phyloP scores from a whole-genome alignment of 2,797 vertebrate species.

The Natrix natrix region DNA sequence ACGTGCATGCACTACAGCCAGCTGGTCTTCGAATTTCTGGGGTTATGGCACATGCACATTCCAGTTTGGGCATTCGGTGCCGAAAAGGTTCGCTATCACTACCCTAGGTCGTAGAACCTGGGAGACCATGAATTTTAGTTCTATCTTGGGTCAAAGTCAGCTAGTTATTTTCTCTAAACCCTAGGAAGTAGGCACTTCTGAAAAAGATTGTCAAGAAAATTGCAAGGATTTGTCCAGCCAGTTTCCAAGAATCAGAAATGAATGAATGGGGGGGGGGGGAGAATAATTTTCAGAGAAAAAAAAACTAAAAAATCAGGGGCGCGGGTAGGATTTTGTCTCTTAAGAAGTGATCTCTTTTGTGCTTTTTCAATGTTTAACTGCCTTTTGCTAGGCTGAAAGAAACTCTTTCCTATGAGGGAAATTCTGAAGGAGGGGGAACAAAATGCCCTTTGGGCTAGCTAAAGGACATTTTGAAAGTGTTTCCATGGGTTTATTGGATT shows the following conservation, averaged over 20 bases:
- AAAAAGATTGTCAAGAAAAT: not conserved
- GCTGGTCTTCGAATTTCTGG: no score
- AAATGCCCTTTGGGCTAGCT: not conserved
- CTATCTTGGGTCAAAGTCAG: not conserved
- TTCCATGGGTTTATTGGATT: slow-evolving; percentile 41
- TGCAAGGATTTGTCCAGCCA: no score
- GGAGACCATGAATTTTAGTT: not conserved
- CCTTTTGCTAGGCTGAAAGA: slow-evolving; percentile 35
- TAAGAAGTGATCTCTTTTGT: slow-evolving; percentile 30
- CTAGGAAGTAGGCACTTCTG: not conserved
- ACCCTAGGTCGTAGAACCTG: no score
- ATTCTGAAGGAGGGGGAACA: not conserved
- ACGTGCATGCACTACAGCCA: no score
- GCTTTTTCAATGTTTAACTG: slow-evolving; percentile 28
- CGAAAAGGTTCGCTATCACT: no score
- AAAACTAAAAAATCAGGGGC: not conserved
- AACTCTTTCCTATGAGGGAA: slow-evolving; percentile 35
- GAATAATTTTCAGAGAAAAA: not conserved
- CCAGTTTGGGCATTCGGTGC: no score
- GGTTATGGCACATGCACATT: no score
- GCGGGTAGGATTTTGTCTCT: slow-evolving; percentile 26
- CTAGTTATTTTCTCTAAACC: not conserved
- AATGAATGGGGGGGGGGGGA: not conserved
- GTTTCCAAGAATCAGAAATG: not conserved
- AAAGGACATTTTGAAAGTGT: not conserved